A percentile compares a stretch with the other conserved stretches of the same genome.
Conservation (phyloP, 2,113 vertebrate genomes). For the Odocoileus hemionus region DNA sequence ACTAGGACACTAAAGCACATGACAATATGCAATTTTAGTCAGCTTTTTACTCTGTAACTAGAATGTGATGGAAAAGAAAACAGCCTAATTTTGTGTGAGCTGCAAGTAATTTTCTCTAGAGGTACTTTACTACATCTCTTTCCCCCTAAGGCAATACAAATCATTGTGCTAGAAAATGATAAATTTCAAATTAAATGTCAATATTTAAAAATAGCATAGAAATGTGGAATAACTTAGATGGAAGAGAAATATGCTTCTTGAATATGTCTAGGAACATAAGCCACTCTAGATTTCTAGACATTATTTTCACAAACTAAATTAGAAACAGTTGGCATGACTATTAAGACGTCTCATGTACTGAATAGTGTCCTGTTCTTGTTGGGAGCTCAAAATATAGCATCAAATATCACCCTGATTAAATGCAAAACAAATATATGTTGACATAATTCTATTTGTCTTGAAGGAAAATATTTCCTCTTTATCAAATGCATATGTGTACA, state of each 20-base stretch:
- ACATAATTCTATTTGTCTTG: slow-evolving; percentile 21
- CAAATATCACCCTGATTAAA: slow-evolving; percentile 7
- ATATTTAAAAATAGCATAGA: not conserved
- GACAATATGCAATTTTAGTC: not conserved
- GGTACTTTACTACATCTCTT: not conserved
- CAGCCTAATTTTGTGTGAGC: not conserved
- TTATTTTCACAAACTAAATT: not conserved
- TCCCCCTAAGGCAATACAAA: not conserved
- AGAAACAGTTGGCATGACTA: not conserved
- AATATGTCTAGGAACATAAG: not conserved
- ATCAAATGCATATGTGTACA: not conserved
- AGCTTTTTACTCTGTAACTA: not conserved
- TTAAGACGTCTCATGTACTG: not conserved
- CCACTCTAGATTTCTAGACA: not conserved
- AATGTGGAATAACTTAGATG: not conserved
- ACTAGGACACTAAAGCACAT: not conserved
- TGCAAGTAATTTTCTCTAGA: not conserved
- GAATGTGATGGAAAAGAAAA: not conserved
- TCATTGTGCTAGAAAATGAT: not conserved
- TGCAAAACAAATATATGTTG: not conserved
- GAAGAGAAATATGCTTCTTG: not conserved
- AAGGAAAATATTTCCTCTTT: slow-evolving; percentile 26
- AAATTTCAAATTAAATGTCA: not conserved
- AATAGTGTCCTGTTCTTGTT: not conserved
- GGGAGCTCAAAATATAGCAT: not conserved